Base-by-base conservation (phyloP, 1,140 invertebrate species). In the Agrilus planipennis region DNA sequence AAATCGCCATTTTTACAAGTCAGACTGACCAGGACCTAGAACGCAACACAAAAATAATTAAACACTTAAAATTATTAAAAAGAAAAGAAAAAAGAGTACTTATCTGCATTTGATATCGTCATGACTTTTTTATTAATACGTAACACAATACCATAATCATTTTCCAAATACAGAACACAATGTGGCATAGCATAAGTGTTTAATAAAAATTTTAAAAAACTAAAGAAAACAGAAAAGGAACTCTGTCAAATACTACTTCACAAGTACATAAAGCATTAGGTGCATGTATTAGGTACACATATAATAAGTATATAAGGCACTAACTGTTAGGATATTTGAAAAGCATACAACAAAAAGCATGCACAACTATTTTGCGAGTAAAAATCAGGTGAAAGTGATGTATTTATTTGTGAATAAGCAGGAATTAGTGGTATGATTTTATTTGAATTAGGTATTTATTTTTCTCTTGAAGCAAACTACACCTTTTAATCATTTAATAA, bases 1-100 rank as follows among this genome's bases (percentile, higher is more conserved):
- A n/a, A n/a, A n/a, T n/a, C n/a, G n/a, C n/a, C n/a, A n/a, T n/a
- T n/a, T 39, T 50, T 58, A 60, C 41, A 58, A 50, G 49, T 60
- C 57, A 37, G 57, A 57, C 47, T 60, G 57, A 47, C 55, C 57
- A 29, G 57, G 57, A 55, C 53, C 57, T 55, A 56, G 47, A 57
- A 53, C 42, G 48, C 41, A 38, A 44, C 47, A 42, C 44, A 34
- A 34, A 39, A 12, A 30, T 7, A n/a, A 44, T 41, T 34, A 21
- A 9, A 38, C 11, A 16, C 4, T 4, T 18, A 34, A 10, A 12
- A 39, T 22, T n/a, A 40, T 17, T 23, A 10, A 19, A 39, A 18
- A 7, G 28, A 11, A 39, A 39, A 6, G 12, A 41, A 41, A 29
- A 19, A 18, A 15, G 28, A 19, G 38, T 31, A 37, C 30, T 42